These are phyloP conservation scores for Allygus modestus DNA, from an alignment of 2,888 invertebrate genomes.

Conservation along the genomic window DNA sequence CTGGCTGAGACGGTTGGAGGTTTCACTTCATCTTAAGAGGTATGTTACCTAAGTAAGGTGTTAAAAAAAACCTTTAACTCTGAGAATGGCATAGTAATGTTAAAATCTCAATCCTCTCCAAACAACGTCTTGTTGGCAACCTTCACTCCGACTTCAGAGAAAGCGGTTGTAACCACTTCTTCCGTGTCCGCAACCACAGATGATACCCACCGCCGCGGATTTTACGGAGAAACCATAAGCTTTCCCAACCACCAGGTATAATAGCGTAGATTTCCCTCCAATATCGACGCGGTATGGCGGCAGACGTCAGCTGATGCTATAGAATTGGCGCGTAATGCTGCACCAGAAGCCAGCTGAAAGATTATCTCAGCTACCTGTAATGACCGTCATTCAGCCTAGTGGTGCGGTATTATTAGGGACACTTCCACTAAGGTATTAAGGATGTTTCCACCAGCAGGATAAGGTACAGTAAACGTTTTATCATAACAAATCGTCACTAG, in stretches of 20 bases:
- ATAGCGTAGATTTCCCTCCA: conserved; percentile 5
- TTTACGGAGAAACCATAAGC: conserved; percentile 14
- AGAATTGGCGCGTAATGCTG: conserved; percentile 3
- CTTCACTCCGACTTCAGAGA: background rate
- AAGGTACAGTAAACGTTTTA: background rate
- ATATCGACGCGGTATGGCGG: background rate
- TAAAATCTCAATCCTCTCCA: background rate
- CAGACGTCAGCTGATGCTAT: conserved; percentile 7
- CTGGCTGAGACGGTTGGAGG: too few relatives aligned
- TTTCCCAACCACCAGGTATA: background rate
- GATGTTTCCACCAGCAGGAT: conserved; percentile 1
- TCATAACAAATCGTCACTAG: background rate
- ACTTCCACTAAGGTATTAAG: background rate
- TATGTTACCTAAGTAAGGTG: too few relatives aligned
- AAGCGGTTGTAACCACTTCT: background rate
- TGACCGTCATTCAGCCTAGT: background rate
- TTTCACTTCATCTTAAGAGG: too few relatives aligned
- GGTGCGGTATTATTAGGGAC: background rate
- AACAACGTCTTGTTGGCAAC: background rate
- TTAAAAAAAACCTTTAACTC: too few relatives aligned
- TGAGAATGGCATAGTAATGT: background rate
- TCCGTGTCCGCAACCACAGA: background rate
- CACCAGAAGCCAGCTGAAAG: background rate
- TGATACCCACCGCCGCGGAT: background rate
- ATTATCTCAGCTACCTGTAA: conserved; percentile 13